Percentiles rank a stretch among this genome's conserved stretches.
Evolutionary conservation across 2,888 invertebrate genomes (phyloP).

Genomic region (Sphaerophoria taeniata): DNA sequence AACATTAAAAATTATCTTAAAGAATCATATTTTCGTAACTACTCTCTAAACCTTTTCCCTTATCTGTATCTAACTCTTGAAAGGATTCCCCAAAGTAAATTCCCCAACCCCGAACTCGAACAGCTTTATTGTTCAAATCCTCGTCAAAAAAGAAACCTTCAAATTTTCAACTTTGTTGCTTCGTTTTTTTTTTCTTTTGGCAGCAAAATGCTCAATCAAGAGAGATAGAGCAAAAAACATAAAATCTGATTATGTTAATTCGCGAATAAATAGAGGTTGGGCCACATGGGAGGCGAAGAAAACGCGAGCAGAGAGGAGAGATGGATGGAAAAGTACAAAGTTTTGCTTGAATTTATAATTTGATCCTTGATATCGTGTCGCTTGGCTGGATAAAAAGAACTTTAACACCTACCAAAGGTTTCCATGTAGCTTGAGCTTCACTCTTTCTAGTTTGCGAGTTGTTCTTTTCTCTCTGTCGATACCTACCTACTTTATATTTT

Average conservation of each 20-base stretch:
- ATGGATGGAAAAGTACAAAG: constrained; percentile 62
- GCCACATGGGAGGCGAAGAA: too few relatives aligned
- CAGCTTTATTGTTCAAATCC: neutral
- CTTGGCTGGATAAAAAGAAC: constrained; percentile 37
- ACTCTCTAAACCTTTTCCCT: neutral
- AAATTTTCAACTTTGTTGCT: too few relatives aligned
- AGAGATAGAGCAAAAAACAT: constrained; percentile 40
- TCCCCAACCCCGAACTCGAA: constrained; percentile 1
- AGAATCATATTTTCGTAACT: too few relatives aligned
- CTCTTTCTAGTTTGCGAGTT: constrained; percentile 56
- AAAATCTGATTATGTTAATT: constrained; percentile 74
- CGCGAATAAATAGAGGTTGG: constrained; percentile 48
- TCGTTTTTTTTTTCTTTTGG: neutral
- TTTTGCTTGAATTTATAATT: constrained; percentile 72
- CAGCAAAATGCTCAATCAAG: constrained; percentile 20
- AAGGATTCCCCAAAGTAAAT: neutral
- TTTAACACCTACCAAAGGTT: constrained; percentile 38
- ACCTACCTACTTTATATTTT: too few relatives aligned
- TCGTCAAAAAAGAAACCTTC: constrained; percentile 10
- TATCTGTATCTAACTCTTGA: neutral
- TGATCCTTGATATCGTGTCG: constrained; percentile 68
- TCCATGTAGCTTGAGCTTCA: constrained; percentile 9
- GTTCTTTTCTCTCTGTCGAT: too few relatives aligned
- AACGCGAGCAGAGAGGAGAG: neutral
- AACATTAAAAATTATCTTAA: too few relatives aligned